Evolutionary conservation across 2,113 vertebrate genomes (phyloP), one percentile per base, ranked within the genome.

Genomic region (Ictalurus furcatus): DNA sequence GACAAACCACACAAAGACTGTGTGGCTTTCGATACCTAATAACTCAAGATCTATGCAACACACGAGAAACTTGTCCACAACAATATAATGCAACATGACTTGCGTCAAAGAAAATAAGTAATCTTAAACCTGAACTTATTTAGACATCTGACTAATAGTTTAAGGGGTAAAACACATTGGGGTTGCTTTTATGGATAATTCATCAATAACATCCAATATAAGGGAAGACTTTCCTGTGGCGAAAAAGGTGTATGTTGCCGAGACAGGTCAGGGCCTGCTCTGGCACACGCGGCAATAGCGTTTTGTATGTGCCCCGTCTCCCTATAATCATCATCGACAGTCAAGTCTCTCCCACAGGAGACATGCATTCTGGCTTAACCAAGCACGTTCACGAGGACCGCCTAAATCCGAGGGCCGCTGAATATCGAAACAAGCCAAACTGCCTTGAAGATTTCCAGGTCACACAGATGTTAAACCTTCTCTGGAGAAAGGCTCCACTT

Each of bases 391-490:
- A 65, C n/a, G 21, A 28, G 58, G 37, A 34, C 25, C 34, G 37
- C 6, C 52, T 73, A 69, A 69, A 71, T 71, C 84, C 25, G 25
- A 86, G 54, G 28, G 59, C 28, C 58, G 13, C 54, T 23, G 61
- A 69, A 90, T 86, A 82, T 74, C 54, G 44, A 65, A 88, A 80
- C 85, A 34, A 80, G 81, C 87, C 76, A 23, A 76, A 52, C 85
- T 89, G 71, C 4, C 85, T 89, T 71, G 58, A 85, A 84, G 84
- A 84, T 88, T 86, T 91, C 91, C 90, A 92, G 94, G 94, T 94
- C 92, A 85, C 89, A 92, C 92, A 92, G 92, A 93, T 94, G 93
- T 94, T 92, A 90, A 89, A 93, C 87, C 91, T 87, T 86, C 91
- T 88, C 85, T 92, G 79, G 90, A 91, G 88, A 90, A 91, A 92